phyloP scores from a whole-genome alignment of 2,888 invertebrate genomes.

The Aspidapion aeneum region DNA sequence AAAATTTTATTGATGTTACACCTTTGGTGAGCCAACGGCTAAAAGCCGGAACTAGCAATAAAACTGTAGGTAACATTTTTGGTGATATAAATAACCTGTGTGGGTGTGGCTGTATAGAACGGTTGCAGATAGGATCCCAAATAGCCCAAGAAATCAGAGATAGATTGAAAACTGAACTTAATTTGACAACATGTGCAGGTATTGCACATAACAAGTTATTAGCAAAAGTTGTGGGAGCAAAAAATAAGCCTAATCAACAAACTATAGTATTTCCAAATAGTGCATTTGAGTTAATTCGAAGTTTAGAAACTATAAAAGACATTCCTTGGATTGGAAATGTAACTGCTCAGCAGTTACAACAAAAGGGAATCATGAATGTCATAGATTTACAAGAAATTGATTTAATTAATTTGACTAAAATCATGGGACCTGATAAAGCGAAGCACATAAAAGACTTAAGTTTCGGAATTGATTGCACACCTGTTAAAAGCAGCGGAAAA shows the following conservation, averaged over 20 bases:
- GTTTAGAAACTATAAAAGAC: constrained; percentile 57
- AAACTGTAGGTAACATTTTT: constrained; percentile 55
- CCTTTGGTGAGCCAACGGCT: constrained; percentile 57
- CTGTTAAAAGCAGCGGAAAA: constrained; percentile 70
- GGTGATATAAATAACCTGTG: constrained; percentile 56
- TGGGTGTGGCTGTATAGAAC: constrained; percentile 69
- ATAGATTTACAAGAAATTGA: constrained; percentile 64
- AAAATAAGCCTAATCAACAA: constrained; percentile 80
- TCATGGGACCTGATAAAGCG: constrained; percentile 66
- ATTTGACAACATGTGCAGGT: constrained; percentile 78
- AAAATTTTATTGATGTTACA: constrained; percentile 80
- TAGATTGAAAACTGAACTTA: constrained; percentile 62
- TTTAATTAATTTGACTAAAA: constrained; percentile 45
- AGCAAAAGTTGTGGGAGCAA: constrained; percentile 71
- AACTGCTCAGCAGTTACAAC: constrained; percentile 61
- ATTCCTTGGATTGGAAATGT: constrained; percentile 77
- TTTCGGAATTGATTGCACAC: constrained; percentile 69
- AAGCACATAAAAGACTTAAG: constrained; percentile 66
- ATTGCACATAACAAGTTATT: constrained; percentile 80
- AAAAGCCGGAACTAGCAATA: constrained; percentile 26
- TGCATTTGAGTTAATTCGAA: constrained; percentile 62
- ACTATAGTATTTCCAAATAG: constrained; percentile 72
- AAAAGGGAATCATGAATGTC: constrained; percentile 63
- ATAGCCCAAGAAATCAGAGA: constrained; percentile 75
- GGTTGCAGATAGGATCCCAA: constrained; percentile 66